phyloP scores from a whole-genome alignment of 2,797 vertebrate species.

The Pseudochromis fuscus region DNA sequence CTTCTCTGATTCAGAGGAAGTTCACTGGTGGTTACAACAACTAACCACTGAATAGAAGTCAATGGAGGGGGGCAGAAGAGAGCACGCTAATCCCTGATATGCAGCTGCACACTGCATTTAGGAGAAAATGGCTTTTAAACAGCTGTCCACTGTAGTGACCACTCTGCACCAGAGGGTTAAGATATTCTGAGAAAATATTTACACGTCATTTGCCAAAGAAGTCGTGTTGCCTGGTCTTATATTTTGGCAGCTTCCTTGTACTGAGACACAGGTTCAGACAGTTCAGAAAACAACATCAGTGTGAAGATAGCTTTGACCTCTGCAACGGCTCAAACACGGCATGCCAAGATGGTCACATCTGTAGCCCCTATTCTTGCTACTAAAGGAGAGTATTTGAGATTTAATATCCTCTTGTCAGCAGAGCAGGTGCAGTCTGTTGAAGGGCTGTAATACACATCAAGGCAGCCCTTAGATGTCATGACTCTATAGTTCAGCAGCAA shows the following conservation, averaged over 20 bases:
- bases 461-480: slow-evolving; percentile 41
- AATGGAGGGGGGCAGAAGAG: no score
- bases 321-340: slow-evolving; percentile 5
- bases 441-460: slow-evolving; percentile 25
- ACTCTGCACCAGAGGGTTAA: no score
- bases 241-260: background rate
- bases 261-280: slow-evolving; percentile 5
- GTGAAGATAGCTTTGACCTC: slow-evolving; percentile 43
- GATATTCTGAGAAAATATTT: slow-evolving; percentile 15
- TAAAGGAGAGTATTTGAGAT: slow-evolving; percentile 41
- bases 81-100: no score
- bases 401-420: slow-evolving; percentile 60
- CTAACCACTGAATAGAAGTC: no score
- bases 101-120: no score
- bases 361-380: slow-evolving; percentile 37
- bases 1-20: no score
- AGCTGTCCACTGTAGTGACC: no score
- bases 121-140: no score
- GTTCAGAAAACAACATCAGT: slow-evolving; percentile 31
- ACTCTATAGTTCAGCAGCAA: slow-evolving; percentile 35
- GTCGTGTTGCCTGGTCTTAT: background rate
- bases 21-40: no score
- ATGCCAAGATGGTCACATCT: slow-evolving; percentile 35
- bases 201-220: background rate
- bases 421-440: slow-evolving; percentile 50